Percentiles rank a stretch among this genome's conserved stretches.
These are phyloP conservation scores for Galemys pyrenaicus DNA, from an alignment of 2,113 vertebrate genomes.

Conservation along the genomic window DNA sequence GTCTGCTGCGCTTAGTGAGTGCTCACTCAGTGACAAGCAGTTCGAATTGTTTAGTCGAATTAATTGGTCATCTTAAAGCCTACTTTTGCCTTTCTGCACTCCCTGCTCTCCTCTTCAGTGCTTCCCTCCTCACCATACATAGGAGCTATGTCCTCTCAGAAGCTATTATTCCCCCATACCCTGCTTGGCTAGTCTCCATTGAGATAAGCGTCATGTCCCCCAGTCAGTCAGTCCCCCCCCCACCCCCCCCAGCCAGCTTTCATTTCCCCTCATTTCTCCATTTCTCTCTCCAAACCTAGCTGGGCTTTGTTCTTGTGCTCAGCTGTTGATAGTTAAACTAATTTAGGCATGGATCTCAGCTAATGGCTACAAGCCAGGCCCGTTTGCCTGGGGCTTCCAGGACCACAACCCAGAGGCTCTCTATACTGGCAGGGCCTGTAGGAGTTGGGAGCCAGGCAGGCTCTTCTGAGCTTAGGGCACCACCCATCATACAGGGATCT, in stretches of 20 bases:
- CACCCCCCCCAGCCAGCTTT: too few species aligned
- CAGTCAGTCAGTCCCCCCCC: too few species aligned
- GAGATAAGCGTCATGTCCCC: too few species aligned
- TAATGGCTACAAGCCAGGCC: not conserved
- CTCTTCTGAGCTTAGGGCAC: not conserved
- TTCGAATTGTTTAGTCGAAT: not conserved
- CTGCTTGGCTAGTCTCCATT: not conserved
- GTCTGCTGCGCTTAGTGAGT: not conserved
- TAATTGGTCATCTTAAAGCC: not conserved
- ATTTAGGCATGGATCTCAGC: not conserved
- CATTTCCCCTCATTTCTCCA: too few species aligned
- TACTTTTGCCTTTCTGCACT: not conserved
- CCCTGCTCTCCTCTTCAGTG: not conserved
- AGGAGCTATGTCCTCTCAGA: not conserved
- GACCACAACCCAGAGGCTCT: not conserved
- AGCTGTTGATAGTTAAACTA: not conserved
- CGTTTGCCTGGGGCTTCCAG: not conserved
- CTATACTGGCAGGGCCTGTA: not conserved
- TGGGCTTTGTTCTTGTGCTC: not conserved
- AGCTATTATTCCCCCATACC: fast-evolving
- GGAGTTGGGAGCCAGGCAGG: not conserved
- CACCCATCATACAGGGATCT: too few species aligned
- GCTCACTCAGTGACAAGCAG: not conserved
- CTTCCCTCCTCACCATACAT: fast-evolving
- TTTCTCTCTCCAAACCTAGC: too few species aligned